Conservation (phyloP, 2,797 vertebrate species). For the Sciurus carolinensis region DNA sequence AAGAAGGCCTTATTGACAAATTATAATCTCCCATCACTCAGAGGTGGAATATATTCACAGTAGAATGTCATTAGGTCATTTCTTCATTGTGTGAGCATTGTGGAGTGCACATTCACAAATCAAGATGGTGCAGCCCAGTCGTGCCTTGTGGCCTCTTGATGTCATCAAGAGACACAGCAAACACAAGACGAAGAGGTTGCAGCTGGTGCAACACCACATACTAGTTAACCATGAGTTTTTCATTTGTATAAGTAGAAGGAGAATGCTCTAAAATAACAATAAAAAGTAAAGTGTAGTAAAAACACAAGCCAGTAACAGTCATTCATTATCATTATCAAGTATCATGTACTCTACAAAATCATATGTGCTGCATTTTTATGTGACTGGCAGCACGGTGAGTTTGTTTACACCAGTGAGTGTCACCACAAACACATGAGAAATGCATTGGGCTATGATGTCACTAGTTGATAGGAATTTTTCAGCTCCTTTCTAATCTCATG, state of each 20-base stretch:
- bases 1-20: conserved; percentile 48
- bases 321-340: neutral
- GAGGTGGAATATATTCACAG: neutral
- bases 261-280: neutral
- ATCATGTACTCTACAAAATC: no score
- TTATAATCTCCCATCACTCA: neutral
- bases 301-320: neutral
- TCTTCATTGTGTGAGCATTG: neutral
- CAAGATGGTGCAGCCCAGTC: neutral
- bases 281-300: neutral
- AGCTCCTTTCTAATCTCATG: neutral
- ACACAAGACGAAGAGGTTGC: neutral
- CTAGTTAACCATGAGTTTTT: neutral
- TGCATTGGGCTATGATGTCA: neutral
- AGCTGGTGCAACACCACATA: neutral
- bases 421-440: neutral
- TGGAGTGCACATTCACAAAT: neutral
- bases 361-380: neutral
- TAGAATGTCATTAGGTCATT: neutral
- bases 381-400: neutral
- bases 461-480: neutral
- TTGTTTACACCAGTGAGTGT: neutral
- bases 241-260: neutral
- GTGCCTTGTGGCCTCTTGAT: neutral
- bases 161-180: neutral